Percentiles rank a stretch among this genome's conserved stretches.
These are phyloP conservation scores for Serilophus lunatus DNA, from an alignment of 2,113 vertebrate genomes.

Conservation along the genomic window DNA sequence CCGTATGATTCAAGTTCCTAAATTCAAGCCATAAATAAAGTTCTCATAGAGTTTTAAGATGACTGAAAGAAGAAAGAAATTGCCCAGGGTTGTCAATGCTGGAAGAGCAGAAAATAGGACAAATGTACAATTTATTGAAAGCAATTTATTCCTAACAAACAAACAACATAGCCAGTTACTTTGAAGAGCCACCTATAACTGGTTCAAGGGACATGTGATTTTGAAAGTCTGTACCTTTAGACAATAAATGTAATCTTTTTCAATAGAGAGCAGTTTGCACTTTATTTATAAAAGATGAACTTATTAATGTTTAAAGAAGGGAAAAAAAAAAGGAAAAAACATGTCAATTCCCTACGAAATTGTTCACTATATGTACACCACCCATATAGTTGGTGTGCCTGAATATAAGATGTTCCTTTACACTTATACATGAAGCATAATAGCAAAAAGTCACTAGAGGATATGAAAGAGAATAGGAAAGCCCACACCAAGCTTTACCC, in stretches of 20 bases:
- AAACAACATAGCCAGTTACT: background rate
- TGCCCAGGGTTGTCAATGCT: background rate
- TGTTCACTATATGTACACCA: background rate
- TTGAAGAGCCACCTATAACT: background rate
- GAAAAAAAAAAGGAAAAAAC: background rate
- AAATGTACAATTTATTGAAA: background rate
- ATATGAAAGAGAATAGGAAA: background rate
- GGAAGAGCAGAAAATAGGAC: background rate
- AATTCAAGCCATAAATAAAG: background rate
- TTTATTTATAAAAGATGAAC: background rate
- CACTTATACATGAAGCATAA: background rate
- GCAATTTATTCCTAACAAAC: background rate
- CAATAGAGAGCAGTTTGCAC: background rate
- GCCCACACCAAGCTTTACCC: background rate
- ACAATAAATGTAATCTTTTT: background rate
- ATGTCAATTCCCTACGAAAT: conserved; percentile 3
- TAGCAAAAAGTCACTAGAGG: background rate
- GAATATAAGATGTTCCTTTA: conserved; percentile 1
- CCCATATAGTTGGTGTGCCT: background rate
- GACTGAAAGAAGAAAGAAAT: background rate
- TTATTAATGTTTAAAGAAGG: conserved; percentile 15
- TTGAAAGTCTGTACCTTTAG: background rate
- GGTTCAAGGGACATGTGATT: background rate
- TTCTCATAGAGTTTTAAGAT: background rate
- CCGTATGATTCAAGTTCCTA: background rate